These are phyloP conservation scores for Stomorhina lunata DNA, from an alignment of 2,888 invertebrate species.

Conservation along the genomic window DNA sequence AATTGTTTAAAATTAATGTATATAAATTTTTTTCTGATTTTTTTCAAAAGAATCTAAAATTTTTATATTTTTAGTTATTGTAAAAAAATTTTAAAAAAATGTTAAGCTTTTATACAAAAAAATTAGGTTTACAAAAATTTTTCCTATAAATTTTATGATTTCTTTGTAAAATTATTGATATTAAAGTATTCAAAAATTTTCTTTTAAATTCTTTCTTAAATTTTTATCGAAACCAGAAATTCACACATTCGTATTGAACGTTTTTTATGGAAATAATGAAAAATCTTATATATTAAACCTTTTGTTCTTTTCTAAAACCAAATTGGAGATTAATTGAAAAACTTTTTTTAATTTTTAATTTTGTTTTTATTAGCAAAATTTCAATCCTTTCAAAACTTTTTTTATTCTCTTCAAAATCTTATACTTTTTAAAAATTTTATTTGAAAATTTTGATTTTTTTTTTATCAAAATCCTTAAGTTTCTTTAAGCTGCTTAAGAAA, in stretches of 20 bases:
- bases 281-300: background rate
- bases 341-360: slow-evolving; percentile 23
- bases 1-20: slow-evolving; percentile 41
- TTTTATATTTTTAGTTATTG: slow-evolving; percentile 32
- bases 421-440: slow-evolving; percentile 7
- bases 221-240: slow-evolving; percentile 28
- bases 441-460: background rate
- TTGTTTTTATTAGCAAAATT: background rate
- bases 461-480: background rate
- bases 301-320: slow-evolving; percentile 29
- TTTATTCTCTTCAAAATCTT: too few relatives aligned
- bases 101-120: slow-evolving; percentile 66
- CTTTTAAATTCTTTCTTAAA: slow-evolving; percentile 15
- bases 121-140: slow-evolving; percentile 29
- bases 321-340: slow-evolving; percentile 44
- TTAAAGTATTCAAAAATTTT: background rate
- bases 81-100: slow-evolving; percentile 63
- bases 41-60: slow-evolving; percentile 40
- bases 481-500: slow-evolving; percentile 30
- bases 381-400: too few relatives aligned
- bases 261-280: slow-evolving; percentile 28
- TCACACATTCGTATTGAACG: slow-evolving; percentile 68
- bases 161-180: background rate
- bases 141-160: slow-evolving; percentile 26
- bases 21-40: slow-evolving; percentile 27